Conservation (phyloP, 1,140 invertebrate genomes). For the Neodiprion lecontei region DNA sequence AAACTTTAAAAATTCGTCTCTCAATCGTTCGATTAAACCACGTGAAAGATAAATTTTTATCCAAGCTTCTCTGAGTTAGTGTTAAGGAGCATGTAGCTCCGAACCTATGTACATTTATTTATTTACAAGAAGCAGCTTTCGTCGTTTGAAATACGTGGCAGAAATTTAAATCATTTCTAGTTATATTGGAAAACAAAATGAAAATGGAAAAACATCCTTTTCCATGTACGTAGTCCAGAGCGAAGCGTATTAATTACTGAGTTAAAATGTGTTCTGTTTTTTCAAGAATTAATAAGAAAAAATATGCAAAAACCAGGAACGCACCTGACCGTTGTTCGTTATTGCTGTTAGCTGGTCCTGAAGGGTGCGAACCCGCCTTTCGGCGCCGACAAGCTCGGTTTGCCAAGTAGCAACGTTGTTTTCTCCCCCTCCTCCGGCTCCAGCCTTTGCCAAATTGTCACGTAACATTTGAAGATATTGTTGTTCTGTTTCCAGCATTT, state of each 20-base stretch:
- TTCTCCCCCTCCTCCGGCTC: slow-evolving; percentile 52
- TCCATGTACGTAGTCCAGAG: background rate
- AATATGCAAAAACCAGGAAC: slow-evolving; percentile 16
- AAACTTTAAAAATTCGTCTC: background rate
- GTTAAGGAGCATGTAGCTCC: too few relatives aligned
- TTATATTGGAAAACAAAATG: too few relatives aligned
- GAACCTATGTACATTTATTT: background rate
- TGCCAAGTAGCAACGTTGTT: slow-evolving; percentile 55
- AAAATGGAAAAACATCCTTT: too few relatives aligned
- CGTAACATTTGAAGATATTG: slow-evolving; percentile 76
- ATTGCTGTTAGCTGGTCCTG: slow-evolving; percentile 66
- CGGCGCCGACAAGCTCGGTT: slow-evolving; percentile 66
- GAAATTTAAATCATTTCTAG: too few relatives aligned
- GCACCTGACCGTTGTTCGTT: slow-evolving; percentile 53
- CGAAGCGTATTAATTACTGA: background rate
- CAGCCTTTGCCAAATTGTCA: slow-evolving; percentile 65
- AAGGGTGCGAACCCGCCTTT: slow-evolving; percentile 68
- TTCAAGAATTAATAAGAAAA: background rate
- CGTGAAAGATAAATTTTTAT: too few relatives aligned
- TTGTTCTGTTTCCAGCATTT: slow-evolving; percentile 83
- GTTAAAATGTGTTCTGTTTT: background rate
- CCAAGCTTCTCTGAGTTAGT: too few relatives aligned
- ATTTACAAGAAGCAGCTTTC: background rate
- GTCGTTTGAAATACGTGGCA: too few relatives aligned
- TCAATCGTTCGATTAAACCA: too few relatives aligned